Conservation (phyloP, 35 echinoderm and acorn worm species). For the Stichopus chloronotus region DNA sequence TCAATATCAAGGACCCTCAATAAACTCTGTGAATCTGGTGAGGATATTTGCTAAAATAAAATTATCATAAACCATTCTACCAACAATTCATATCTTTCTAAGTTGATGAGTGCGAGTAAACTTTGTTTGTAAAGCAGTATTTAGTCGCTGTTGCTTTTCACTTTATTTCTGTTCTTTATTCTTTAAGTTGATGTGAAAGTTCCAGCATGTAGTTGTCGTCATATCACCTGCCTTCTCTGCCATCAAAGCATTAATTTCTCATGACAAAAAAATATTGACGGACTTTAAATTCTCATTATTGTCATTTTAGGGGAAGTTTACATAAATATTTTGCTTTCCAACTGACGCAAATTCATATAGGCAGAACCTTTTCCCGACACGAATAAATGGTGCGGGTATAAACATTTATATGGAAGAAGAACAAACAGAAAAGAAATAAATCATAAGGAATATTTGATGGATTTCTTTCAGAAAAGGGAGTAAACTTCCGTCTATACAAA, state of each 20-base stretch:
- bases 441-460: background rate
- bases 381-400: background rate
- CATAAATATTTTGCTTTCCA: conserved; percentile 2
- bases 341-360: background rate
- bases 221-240: background rate
- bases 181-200: background rate
- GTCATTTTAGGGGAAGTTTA: background rate
- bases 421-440: background rate
- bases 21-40: no score
- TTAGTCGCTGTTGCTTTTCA: no score
- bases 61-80: no score
- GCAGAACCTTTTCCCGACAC: background rate
- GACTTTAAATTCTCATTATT: background rate
- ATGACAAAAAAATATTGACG: no score
- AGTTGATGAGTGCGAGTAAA: no score
- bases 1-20: no score
- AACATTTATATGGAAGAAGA: background rate
- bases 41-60: no score
- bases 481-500: background rate
- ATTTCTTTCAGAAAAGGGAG: background rate
- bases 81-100: no score
- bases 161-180: no score
- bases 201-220: background rate
- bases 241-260: background rate
- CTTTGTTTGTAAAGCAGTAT: no score